Evolutionary conservation across 1,140 invertebrate species (phyloP).

Genomic region (Eriosoma lanigerum): DNA sequence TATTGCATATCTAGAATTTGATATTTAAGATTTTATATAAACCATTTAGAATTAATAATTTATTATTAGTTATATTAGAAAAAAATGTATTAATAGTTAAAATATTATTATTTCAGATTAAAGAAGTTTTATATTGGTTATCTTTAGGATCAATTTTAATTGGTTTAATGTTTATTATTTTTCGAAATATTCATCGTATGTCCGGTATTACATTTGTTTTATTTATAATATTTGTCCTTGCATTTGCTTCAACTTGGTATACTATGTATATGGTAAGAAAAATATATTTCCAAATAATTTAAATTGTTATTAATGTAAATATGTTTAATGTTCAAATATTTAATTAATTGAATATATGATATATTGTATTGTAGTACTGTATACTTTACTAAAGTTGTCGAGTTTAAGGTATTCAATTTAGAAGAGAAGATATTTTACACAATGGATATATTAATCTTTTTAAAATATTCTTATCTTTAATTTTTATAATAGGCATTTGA

Average conservation of each 20-base stretch:
- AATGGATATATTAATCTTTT: no score
- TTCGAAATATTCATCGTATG: not conserved
- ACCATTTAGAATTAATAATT: no score
- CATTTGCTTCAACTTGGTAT: constrained; percentile 42
- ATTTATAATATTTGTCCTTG: constrained; percentile 2
- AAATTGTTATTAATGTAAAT: not conserved
- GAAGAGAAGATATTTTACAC: no score
- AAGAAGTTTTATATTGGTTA: not conserved
- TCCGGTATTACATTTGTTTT: constrained; percentile 2
- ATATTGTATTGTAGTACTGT: no score
- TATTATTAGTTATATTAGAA: not conserved
- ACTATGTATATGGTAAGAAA: constrained; percentile 39
- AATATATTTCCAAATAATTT: not conserved
- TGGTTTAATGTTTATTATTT: not conserved
- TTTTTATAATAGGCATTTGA: no score
- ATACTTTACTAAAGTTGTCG: no score
- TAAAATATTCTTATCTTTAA: no score
- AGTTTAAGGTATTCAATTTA: no score
- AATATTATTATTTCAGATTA: constrained; percentile 7
- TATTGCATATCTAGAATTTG: no score
- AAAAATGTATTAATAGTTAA: not conserved
- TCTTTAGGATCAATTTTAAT: not conserved
- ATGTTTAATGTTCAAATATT: no score
- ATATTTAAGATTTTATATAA: no score
- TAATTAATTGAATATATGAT: no score